Conservation (phyloP, 2,888 invertebrate species). For the Bembecia ichneumoniformis region DNA sequence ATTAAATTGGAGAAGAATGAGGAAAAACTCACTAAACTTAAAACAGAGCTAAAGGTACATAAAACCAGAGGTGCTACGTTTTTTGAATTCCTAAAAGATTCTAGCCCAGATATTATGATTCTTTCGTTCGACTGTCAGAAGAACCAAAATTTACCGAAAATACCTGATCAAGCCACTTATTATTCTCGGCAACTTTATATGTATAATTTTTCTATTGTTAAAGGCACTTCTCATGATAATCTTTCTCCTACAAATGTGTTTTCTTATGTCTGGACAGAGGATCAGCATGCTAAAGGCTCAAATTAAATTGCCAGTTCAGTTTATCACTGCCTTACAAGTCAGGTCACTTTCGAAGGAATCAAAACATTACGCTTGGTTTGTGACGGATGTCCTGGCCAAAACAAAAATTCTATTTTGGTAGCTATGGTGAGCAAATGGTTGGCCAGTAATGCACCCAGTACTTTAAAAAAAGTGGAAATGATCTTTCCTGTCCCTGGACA, state of each 20-base stretch:
- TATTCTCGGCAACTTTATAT: conserved; percentile 5
- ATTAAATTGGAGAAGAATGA: conserved; percentile 1
- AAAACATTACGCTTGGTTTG: too few relatives aligned
- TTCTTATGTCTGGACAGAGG: conserved; percentile 2
- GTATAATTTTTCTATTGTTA: conserved; percentile 4
- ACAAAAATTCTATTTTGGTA: too few relatives aligned
- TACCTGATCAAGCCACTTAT: too few relatives aligned
- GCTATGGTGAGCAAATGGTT: too few relatives aligned
- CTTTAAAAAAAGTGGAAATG: too few relatives aligned
- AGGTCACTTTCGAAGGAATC: too few relatives aligned
- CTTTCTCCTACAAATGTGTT: neutral
- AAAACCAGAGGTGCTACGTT: conserved; percentile 1
- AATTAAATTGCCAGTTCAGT: neutral
- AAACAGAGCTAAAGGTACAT: conserved; percentile 5
- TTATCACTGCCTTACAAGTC: too few relatives aligned
- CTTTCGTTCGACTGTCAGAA: too few relatives aligned
- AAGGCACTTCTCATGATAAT: neutral
- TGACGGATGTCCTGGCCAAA: too few relatives aligned
- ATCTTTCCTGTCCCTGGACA: too few relatives aligned
- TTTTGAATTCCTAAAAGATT: conserved; percentile 1
- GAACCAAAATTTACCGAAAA: too few relatives aligned
- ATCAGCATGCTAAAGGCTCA: neutral
- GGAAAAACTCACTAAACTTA: neutral
- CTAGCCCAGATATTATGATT: neutral
- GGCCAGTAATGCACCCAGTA: too few relatives aligned